Evolutionary conservation across 2,113 vertebrate genomes (phyloP).

Genomic region (Rhipidura dahli): DNA sequence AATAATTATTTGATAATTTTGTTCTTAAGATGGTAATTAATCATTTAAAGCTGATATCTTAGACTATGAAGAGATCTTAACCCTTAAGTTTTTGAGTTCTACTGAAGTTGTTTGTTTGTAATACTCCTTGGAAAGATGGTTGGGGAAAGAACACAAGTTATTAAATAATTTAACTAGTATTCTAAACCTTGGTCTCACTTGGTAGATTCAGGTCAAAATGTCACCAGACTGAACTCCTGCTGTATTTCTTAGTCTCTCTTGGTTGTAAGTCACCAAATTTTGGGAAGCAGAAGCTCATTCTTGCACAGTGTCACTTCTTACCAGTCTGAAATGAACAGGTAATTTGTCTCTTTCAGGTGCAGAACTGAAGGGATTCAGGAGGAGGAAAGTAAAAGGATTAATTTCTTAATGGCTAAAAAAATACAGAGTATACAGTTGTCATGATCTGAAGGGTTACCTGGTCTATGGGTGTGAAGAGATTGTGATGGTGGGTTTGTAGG

Average conservation of each 20-base stretch:
- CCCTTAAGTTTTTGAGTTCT: not conserved
- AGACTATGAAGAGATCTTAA: not conserved
- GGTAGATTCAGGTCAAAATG: not conserved
- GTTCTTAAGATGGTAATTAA: not conserved
- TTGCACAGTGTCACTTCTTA: not conserved
- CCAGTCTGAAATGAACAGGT: not conserved
- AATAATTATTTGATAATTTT: not conserved
- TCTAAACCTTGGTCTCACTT: not conserved
- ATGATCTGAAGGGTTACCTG: not conserved
- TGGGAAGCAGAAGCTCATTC: not conserved
- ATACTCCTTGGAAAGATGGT: not conserved
- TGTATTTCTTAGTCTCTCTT: not conserved
- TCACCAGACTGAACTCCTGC: not conserved
- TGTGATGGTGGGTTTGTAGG: rapidly evolving
- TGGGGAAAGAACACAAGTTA: not conserved
- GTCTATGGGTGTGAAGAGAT: not conserved
- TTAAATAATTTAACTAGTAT: not conserved
- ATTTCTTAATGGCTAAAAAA: not conserved
- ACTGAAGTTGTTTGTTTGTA: not conserved
- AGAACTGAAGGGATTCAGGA: not conserved
- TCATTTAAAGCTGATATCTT: not conserved
- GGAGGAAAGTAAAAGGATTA: not conserved
- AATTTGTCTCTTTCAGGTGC: not conserved
- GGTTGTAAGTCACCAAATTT: not conserved
- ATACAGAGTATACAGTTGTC: not conserved